Conservation (phyloP, 2,797 vertebrate genomes). For the Melopsittacus undulatus region DNA sequence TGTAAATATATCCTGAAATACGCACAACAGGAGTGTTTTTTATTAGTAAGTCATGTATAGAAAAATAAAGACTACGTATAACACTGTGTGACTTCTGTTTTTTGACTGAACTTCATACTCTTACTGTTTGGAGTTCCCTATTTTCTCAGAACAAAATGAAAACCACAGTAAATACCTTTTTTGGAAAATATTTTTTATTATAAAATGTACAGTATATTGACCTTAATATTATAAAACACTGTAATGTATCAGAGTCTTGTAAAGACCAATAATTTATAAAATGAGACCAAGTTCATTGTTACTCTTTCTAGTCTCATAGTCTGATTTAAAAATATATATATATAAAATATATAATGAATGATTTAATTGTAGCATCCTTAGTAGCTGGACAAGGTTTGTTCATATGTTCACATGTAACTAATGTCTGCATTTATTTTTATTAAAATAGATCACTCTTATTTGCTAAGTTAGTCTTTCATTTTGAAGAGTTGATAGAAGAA, state of each 20-base stretch:
- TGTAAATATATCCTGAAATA: not conserved
- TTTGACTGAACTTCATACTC: not conserved
- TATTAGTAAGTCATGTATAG: not conserved
- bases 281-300: slow-evolving; percentile 67
- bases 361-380: slow-evolving; percentile 31
- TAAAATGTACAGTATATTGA: slow-evolving; percentile 78
- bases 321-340: slow-evolving; percentile 69
- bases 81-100: not conserved
- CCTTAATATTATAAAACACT: slow-evolving; percentile 77
- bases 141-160: not conserved
- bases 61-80: not conserved
- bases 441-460: slow-evolving; percentile 43
- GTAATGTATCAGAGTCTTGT: slow-evolving; percentile 78
- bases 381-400: slow-evolving; percentile 31
- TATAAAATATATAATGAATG: slow-evolving; percentile 66
- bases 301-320: slow-evolving; percentile 76
- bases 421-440: slow-evolving; percentile 3
- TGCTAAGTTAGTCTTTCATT: slow-evolving; percentile 41
- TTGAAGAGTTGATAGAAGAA: slow-evolving; percentile 28
- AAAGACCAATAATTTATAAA: slow-evolving; percentile 90
- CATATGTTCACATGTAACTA: slow-evolving; percentile 16
- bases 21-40: not conserved
- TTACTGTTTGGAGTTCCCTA: not conserved
- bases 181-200: slow-evolving; percentile 81
- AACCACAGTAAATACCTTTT: not conserved